A percentile compares a stretch with the other conserved stretches of the same genome.
phyloP scores from a whole-genome alignment of 1,140 invertebrate genomes.

The Drosophila willistoni region DNA sequence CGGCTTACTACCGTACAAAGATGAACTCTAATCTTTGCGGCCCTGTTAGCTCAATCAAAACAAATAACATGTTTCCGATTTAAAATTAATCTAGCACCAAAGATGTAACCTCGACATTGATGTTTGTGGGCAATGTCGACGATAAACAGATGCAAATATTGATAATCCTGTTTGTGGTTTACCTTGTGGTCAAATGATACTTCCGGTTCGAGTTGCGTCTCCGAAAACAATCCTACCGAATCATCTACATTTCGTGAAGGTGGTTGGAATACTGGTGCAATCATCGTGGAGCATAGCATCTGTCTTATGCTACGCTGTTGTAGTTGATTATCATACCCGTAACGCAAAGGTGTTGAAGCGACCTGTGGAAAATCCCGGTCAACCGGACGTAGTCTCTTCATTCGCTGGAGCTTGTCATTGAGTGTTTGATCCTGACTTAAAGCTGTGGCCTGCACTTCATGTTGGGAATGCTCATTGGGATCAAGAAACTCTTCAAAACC shows the following conservation, averaged over 20 bases:
- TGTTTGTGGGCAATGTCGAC: not conserved
- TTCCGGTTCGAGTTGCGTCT: conserved; percentile 52
- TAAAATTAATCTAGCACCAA: conserved; percentile 53
- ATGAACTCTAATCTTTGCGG: conserved; percentile 71
- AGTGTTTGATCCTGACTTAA: conserved; percentile 34
- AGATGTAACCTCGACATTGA: not conserved
- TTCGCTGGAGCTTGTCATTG: conserved; percentile 53
- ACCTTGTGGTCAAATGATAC: conserved; percentile 69
- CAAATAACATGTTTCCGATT: conserved; percentile 46
- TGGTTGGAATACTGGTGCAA: conserved; percentile 2
- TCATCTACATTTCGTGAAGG: conserved; percentile 30
- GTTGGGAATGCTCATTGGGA: conserved; percentile 13
- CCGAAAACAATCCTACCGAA: conserved; percentile 46
- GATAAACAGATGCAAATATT: conserved; percentile 15
- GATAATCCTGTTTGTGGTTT: not conserved
- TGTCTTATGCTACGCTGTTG: conserved; percentile 63
- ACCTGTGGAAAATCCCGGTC: conserved; percentile 37
- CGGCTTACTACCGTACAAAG: conserved; percentile 78
- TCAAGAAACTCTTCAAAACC: conserved; percentile 62
- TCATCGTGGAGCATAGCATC: conserved; percentile 72
- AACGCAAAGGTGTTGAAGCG: conserved; percentile 13
- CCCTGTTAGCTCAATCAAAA: conserved; percentile 75
- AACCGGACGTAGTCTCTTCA: conserved; percentile 52
- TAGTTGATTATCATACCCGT: conserved; percentile 28
- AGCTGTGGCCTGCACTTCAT: too few relatives aligned